Percentiles rank a stretch among this genome's conserved stretches.
Evolutionary conservation across 2,797 vertebrate species (phyloP).

Genomic region (Melanotaenia nigrans): DNA sequence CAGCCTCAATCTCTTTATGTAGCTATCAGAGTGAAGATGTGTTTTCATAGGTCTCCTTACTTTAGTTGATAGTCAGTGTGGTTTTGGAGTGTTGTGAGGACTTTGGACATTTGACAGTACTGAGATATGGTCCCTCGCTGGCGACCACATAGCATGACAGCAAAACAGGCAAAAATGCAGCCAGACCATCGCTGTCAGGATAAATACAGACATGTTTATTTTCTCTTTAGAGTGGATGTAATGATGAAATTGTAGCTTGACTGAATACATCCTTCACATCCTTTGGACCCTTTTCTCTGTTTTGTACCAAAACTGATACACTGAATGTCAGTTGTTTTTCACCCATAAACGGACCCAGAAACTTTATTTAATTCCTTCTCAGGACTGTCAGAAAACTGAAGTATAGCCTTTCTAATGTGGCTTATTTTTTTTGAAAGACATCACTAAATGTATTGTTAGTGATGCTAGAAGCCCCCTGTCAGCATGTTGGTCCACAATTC

Average conservation of each 20-base stretch:
- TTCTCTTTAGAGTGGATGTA: neutral
- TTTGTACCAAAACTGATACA: neutral
- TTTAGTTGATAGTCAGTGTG: constrained; percentile 9
- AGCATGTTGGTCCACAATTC: neutral
- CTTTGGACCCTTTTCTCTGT: neutral
- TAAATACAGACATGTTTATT: constrained; percentile 25
- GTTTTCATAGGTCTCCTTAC: constrained; percentile 4
- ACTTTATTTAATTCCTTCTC: neutral
- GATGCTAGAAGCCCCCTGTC: neutral
- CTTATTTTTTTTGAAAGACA: neutral
- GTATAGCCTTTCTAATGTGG: neutral
- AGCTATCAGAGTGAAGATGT: neutral
- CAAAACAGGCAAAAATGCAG: constrained; percentile 7
- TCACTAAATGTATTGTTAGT: neutral
- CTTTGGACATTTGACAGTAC: constrained; percentile 30
- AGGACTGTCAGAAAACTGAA: neutral
- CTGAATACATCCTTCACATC: neutral
- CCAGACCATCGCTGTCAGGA: constrained; percentile 13
- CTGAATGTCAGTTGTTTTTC: neutral
- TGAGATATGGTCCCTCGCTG: constrained; percentile 14
- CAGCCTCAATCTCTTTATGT: constrained; percentile 28
- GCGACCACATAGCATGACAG: constrained; percentile 31
- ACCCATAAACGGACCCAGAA: neutral
- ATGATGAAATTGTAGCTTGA: neutral
- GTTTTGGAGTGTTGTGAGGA: constrained; percentile 16